Percentiles rank a stretch among this genome's conserved stretches.
Evolutionary conservation across 1,140 invertebrate genomes (phyloP).

Genomic region (Drosophila oshimai): DNA sequence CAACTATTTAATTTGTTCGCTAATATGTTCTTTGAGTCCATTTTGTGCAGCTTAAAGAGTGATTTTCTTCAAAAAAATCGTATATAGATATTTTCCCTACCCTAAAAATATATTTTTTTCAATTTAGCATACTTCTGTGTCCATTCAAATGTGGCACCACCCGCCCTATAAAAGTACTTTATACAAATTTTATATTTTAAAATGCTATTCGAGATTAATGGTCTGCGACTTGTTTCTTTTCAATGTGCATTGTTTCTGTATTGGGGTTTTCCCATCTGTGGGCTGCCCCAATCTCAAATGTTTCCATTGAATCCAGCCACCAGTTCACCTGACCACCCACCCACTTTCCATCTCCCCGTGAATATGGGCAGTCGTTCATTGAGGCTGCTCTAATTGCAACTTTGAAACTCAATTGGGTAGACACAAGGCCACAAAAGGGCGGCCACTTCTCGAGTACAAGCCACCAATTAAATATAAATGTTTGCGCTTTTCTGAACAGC

Average conservation of each 20-base stretch:
- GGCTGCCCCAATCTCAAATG: conserved; percentile 53
- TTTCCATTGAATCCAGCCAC: conserved; percentile 59
- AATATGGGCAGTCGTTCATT: conserved; percentile 51
- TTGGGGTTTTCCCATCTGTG: neutral
- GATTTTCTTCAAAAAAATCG: no score
- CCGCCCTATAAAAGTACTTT: neutral
- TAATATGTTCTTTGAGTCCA: no score
- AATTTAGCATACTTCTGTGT: neutral
- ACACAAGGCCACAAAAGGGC: conserved; percentile 35
- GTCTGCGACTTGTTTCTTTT: conserved; percentile 77
- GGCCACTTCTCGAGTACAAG: conserved; percentile 32
- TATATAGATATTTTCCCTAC: neutral
- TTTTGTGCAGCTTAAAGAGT: no score
- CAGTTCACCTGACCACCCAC: conserved; percentile 20
- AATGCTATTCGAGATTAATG: conserved; percentile 55
- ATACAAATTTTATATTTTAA: neutral
- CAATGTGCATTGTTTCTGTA: conserved; percentile 62
- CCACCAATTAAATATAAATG: conserved; percentile 75
- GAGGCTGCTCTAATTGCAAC: conserved; percentile 77
- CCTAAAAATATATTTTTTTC: neutral
- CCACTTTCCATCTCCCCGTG: conserved; percentile 3
- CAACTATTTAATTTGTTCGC: no score
- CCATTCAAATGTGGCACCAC: neutral
- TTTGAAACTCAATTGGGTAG: conserved; percentile 78
- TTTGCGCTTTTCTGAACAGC: conserved; percentile 66